These are phyloP conservation scores for Azorinus chamasolen DNA, from an alignment of 2,888 invertebrate species.

Conservation along the genomic window DNA sequence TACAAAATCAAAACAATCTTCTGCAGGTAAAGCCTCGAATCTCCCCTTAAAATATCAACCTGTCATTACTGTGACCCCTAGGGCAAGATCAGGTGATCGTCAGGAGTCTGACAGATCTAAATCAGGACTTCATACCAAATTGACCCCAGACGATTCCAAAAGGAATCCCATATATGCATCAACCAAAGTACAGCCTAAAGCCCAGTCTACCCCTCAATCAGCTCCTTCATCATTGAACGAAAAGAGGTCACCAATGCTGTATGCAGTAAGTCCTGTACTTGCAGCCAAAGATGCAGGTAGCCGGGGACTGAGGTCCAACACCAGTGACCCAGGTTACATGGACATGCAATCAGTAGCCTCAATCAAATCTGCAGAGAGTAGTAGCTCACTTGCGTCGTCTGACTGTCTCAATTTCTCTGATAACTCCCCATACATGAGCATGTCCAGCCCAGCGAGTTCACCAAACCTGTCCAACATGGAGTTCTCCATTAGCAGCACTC, in stretches of 20 bases:
- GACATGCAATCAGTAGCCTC: constrained; percentile 60
- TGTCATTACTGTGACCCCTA: constrained; percentile 73
- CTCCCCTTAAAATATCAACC: constrained; percentile 76
- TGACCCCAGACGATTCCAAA: constrained; percentile 37
- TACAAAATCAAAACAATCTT: constrained; percentile 16
- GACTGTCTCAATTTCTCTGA: constrained; percentile 67
- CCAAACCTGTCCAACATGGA: constrained; percentile 74
- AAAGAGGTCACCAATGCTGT: constrained; percentile 44
- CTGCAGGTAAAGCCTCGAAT: constrained; percentile 8
- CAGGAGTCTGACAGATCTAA: constrained; percentile 32
- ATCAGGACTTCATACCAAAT: constrained; percentile 39
- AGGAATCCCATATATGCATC: constrained; percentile 37
- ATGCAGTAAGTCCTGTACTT: constrained; percentile 67
- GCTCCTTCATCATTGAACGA: constrained; percentile 8
- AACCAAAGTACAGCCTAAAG: constrained; percentile 37
- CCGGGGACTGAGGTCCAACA: constrained; percentile 35
- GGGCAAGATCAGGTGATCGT: constrained; percentile 58
- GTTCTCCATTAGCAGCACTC: constrained; percentile 67
- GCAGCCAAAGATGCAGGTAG: constrained; percentile 47
- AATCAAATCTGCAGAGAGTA: constrained; percentile 60
- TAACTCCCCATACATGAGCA: constrained; percentile 74
- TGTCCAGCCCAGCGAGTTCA: constrained; percentile 76
- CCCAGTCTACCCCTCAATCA: constrained; percentile 54
- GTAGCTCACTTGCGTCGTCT: constrained; percentile 64
- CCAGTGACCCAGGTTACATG: constrained; percentile 64